Conservation (phyloP, 1,140 invertebrate genomes). For the Physella acuta region DNA sequence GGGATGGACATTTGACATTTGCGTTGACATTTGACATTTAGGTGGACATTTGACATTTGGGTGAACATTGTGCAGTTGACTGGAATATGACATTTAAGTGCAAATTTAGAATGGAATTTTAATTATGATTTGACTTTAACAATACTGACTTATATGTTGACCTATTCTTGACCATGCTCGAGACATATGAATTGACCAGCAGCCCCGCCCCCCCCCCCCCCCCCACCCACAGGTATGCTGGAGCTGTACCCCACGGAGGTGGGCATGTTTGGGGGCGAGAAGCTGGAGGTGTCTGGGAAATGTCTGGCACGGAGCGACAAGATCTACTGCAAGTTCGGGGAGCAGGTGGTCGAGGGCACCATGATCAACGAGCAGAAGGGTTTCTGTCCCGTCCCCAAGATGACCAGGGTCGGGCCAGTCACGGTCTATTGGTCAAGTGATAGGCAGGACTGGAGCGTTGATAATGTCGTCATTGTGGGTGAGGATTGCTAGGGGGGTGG, state of each 20-base stretch:
- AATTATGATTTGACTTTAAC: too few species aligned
- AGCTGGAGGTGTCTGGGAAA: slow-evolving; percentile 19
- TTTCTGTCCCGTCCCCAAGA: slow-evolving; percentile 13
- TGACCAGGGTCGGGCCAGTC: not conserved
- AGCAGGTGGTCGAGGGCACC: not conserved
- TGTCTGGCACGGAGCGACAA: not conserved
- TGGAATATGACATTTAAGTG: too few species aligned
- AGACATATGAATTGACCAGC: not conserved
- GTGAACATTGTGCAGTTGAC: too few species aligned
- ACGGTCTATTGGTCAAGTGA: not conserved
- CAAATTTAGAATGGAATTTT: too few species aligned
- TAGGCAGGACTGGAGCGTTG: not conserved
- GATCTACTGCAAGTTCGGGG: slow-evolving; percentile 19
- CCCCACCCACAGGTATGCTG: slow-evolving; percentile 12
- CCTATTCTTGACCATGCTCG: too few species aligned
- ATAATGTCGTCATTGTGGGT: slow-evolving; percentile 16
- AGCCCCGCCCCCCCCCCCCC: not conserved
- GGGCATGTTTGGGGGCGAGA: slow-evolving; percentile 23
- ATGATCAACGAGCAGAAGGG: slow-evolving; percentile 14
- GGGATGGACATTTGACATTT: too few species aligned
- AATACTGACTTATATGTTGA: too few species aligned
- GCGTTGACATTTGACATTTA: too few species aligned
- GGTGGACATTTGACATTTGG: too few species aligned
- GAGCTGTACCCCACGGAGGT: slow-evolving; percentile 19
- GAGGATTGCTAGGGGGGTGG: too few species aligned